A percentile compares a stretch with the other conserved stretches of the same genome.
These are phyloP conservation scores for Tapera naevia DNA, from an alignment of 2,797 vertebrate genomes.

Conservation along the genomic window DNA sequence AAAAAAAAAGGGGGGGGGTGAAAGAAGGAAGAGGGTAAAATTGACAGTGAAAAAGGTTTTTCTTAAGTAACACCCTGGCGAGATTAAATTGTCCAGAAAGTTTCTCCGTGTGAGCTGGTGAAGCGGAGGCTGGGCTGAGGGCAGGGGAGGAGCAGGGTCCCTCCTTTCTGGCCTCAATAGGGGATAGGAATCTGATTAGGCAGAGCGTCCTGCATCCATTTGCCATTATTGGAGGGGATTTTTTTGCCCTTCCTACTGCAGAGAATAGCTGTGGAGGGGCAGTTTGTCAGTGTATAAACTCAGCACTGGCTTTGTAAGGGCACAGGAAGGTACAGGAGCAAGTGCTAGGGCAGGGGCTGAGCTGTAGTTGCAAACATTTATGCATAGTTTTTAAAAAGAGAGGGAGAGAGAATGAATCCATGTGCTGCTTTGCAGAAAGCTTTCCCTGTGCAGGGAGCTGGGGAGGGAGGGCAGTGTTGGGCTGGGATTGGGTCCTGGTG, in stretches of 20 bases:
- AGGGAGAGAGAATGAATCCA: not conserved
- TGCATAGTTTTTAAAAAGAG: not conserved
- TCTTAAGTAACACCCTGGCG: conserved; percentile 81
- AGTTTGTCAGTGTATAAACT: not conserved
- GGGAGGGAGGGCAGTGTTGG: not conserved
- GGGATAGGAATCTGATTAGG: conserved; percentile 70
- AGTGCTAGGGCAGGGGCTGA: not conserved
- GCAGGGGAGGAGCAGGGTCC: conserved; percentile 63
- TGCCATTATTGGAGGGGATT: not conserved
- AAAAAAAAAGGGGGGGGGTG: conserved; percentile 62
- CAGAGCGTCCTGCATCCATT: conserved; percentile 55
- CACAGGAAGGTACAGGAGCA: not conserved
- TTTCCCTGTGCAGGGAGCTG: fast-evolving
- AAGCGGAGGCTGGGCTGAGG: conserved; percentile 83
- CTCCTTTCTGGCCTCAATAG: conserved; percentile 69
- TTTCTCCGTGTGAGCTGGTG: conserved; percentile 82
- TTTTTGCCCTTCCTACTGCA: not conserved
- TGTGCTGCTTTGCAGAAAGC: not conserved
- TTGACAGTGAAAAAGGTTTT: conserved; percentile 82
- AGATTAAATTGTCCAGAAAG: conserved; percentile 89
- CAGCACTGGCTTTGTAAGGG: not conserved
- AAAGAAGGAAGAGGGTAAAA: conserved; percentile 68
- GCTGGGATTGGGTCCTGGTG: not conserved
- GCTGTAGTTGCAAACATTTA: conserved; percentile 3
- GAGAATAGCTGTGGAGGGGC: not conserved